Base-by-base conservation (phyloP, 2,888 invertebrate species). In the Nemoura dubitans region DNA sequence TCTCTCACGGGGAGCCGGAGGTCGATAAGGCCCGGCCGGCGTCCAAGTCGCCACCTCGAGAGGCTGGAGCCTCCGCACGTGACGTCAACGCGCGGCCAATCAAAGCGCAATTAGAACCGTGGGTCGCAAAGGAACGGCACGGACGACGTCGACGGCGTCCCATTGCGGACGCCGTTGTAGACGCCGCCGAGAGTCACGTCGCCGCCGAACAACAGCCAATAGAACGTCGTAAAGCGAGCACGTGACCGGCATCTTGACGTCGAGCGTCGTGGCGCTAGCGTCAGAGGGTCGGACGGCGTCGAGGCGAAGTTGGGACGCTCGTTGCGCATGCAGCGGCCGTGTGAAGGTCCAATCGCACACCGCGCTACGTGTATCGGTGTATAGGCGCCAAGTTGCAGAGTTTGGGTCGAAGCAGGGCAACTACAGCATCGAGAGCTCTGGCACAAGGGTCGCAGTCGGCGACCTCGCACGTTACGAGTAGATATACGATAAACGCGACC, bases 211-310 rank as follows among this genome's bases (percentile, higher is more conserved):
- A 59, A 21, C 59, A 59, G 59, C 59, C 59, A 59, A 59, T 59
- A 21, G 59, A 21, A 21, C 1, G 59, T 59, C 59, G 59, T 59
- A 59, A 59, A 59, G 59, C 59, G 59, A 59, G 59, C 59, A 59
- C 59, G 59, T 80, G 81, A 30, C 29, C 16, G 1, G 25, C 81
- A 80, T 80, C 36, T 36, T 16, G 59, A 14, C 14, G 59, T 21
- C 59, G 59, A 21, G 42, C 25, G 25, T 43, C 26, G 83, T 30
- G 27, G 21, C 29, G 83, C 43, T 83, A 25, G 83, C n/a, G 83
- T 26, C 25, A 82, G n/a, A n/a, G n/a, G n/a, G 29, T 36, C 36
- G 5, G 36, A 36, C 36, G 36, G 5, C 36, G 36, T 6, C 36
- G 36, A 36, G 3, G 36, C n/a, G n/a, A n/a, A n/a, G n/a, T n/a